A percentile compares a stretch with the other conserved stretches of the same genome.
Conservation (phyloP, 2,888 invertebrate genomes). For the Habrosyne pyritoides region DNA sequence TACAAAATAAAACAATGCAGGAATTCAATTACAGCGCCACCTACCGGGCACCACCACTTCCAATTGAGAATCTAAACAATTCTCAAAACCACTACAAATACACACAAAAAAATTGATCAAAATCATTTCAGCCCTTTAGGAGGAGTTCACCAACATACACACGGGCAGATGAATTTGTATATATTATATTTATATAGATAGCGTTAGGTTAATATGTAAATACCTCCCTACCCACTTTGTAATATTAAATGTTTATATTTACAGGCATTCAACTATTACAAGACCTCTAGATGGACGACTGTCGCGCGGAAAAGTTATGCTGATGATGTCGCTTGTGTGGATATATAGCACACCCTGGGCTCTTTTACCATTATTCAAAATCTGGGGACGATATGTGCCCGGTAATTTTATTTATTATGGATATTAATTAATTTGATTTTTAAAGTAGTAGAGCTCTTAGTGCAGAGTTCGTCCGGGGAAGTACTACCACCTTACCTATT, state of each 20-base stretch:
- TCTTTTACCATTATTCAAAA: conserved; percentile 89
- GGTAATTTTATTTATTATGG: conserved; percentile 74
- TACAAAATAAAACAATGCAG: too few species aligned
- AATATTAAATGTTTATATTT: conserved; percentile 8
- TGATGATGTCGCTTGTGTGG: conserved; percentile 90
- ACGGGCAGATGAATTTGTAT: too few species aligned
- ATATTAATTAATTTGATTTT: not conserved
- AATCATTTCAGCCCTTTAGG: too few species aligned
- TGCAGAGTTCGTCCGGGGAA: too few species aligned
- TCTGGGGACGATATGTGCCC: conserved; percentile 94
- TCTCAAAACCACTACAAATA: too few species aligned
- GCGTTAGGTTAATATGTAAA: not conserved
- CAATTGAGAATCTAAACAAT: too few species aligned
- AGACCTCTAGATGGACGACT: conserved; percentile 92
- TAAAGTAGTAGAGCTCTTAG: too few species aligned
- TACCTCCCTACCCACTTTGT: not conserved
- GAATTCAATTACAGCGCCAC: too few species aligned
- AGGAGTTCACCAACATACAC: too few species aligned
- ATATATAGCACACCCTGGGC: conserved; percentile 92
- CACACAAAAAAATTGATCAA: too few species aligned
- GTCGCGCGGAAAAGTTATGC: conserved; percentile 90
- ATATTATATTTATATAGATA: conserved; percentile 2
- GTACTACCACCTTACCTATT: too few species aligned
- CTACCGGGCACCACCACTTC: too few species aligned
- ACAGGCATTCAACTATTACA: conserved; percentile 87